Base-by-base conservation (phyloP, 2,113 vertebrate genomes). In the Cynopterus brachyotis region DNA sequence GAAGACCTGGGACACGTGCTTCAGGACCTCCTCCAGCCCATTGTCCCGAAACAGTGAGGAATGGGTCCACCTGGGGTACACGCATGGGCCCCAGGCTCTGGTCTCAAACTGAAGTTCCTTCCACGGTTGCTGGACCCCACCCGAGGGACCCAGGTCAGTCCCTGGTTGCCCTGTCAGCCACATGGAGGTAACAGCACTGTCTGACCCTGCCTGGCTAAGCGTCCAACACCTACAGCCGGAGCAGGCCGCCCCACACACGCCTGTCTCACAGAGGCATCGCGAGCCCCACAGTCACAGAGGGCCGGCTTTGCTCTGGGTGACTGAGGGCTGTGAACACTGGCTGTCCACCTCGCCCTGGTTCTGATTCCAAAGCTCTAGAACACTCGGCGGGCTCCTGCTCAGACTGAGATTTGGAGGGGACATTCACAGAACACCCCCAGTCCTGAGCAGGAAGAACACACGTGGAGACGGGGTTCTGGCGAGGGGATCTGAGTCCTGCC, bases 111-210 rank as follows among this genome's bases (percentile, higher is more conserved):
- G 24, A 12, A 82, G 79, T 28, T 50, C 47, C 79, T 47, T 50
- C 26, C 20, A 1, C 1, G 0, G 2, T 26, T 20, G n/a, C 28
- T 12, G 30, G 16, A 79, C 6, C 40, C 45, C 9, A 9, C 59
- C 40, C 1, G 0, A 8, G 24, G 35, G 37, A 37, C n/a, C 75
- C 10, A 13, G 13, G 30, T 9, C 62, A 6, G 37, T 16, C 26
- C 26, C 70, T 3, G 13, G 62, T 19, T 26, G 62, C 47, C 64
- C 37, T 11, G 1, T 4, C 4, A 59, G 32, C 66, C 50, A 2
- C 0, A n/a, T 4, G 35, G 26, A 28, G 66, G 9, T 2, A 9
- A 32, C 0, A 55, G 57, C 8, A 53, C 6, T 0, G 0, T 2
- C 3, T 10, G n/a, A 28, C 12, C 11, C 64, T 24, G 17, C 37